Percentiles rank a stretch among this genome's conserved stretches.
These are phyloP conservation scores for Siniperca obscura DNA, from an alignment of 2,797 vertebrate species.

Conservation along the genomic window DNA sequence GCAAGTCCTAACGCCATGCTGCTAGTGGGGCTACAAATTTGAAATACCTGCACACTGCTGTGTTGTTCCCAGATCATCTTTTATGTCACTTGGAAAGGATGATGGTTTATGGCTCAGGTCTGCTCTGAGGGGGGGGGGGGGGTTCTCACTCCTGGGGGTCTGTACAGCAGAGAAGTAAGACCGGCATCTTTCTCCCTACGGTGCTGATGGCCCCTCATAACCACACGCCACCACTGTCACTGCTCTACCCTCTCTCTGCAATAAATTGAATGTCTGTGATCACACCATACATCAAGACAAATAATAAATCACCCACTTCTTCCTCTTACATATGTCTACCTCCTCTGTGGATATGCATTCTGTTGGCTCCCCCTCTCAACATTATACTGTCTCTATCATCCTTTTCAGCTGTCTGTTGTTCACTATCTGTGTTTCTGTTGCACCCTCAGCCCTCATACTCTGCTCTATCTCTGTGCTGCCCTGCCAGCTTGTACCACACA, in stretches of 20 bases:
- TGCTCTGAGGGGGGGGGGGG: neutral
- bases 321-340: slow-evolving; percentile 34
- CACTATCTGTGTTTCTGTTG: slow-evolving; percentile 61
- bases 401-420: slow-evolving; percentile 48
- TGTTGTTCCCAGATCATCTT: neutral
- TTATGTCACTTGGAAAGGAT: neutral
- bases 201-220: slow-evolving; percentile 60
- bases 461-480: slow-evolving; percentile 70
- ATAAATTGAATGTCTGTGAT: slow-evolving; percentile 75
- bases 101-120: neutral
- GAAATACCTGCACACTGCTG: neutral
- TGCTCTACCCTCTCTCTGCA: slow-evolving; percentile 27
- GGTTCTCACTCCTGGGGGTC: neutral
- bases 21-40: neutral
- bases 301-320: slow-evolving; percentile 72
- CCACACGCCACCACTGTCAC: slow-evolving; percentile 39
- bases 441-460: slow-evolving; percentile 63
- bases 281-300: slow-evolving; percentile 75
- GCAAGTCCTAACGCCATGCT: neutral
- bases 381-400: slow-evolving; percentile 60
- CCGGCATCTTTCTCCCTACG: slow-evolving; percentile 43
- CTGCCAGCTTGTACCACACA: slow-evolving; percentile 51
- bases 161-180: slow-evolving; percentile 36
- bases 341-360: slow-evolving; percentile 64
- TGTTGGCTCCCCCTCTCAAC: slow-evolving; percentile 43